phyloP scores from a whole-genome alignment of 1,140 invertebrate species.

The Bombus fervidus region DNA sequence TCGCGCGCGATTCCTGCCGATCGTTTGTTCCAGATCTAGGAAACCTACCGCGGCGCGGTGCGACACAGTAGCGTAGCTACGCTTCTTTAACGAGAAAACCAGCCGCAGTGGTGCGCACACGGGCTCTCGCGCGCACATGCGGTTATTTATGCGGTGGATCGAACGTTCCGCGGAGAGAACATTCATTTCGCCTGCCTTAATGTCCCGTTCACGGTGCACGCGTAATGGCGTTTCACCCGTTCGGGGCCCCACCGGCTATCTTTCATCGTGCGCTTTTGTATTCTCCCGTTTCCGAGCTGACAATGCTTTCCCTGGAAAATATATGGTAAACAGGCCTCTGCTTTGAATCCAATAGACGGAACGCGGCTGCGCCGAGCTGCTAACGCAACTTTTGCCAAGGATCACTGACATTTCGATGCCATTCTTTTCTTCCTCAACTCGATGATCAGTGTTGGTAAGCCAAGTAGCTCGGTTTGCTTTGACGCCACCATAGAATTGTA shows the following conservation, averaged over 20 bases:
- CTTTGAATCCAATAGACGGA: constrained; percentile 45
- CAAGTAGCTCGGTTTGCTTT: background rate
- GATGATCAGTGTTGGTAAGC: background rate
- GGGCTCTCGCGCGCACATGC: background rate
- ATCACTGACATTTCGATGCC: background rate
- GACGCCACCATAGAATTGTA: background rate
- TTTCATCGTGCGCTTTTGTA: constrained; percentile 52
- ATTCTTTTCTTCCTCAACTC: too few species aligned
- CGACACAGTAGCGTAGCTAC: constrained; percentile 52
- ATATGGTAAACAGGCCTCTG: constrained; percentile 37
- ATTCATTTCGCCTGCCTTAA: constrained; percentile 38
- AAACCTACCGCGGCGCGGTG: constrained; percentile 51
- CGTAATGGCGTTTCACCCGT: constrained; percentile 40
- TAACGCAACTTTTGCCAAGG: constrained; percentile 8
- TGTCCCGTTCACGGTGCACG: constrained; percentile 29
- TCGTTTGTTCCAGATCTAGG: constrained; percentile 62
- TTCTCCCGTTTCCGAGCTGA: constrained; percentile 41
- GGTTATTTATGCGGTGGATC: constrained; percentile 33
- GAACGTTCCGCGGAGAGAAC: constrained; percentile 32
- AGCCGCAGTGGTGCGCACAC: too few species aligned
- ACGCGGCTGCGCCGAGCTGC: background rate
- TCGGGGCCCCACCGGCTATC: constrained; percentile 26
- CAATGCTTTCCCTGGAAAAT: constrained; percentile 51
- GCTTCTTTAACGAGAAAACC: constrained; percentile 40
- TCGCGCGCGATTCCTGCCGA: constrained; percentile 46